Conservation (phyloP, 2,113 vertebrate species). For the Aptenodytes forsteri region DNA sequence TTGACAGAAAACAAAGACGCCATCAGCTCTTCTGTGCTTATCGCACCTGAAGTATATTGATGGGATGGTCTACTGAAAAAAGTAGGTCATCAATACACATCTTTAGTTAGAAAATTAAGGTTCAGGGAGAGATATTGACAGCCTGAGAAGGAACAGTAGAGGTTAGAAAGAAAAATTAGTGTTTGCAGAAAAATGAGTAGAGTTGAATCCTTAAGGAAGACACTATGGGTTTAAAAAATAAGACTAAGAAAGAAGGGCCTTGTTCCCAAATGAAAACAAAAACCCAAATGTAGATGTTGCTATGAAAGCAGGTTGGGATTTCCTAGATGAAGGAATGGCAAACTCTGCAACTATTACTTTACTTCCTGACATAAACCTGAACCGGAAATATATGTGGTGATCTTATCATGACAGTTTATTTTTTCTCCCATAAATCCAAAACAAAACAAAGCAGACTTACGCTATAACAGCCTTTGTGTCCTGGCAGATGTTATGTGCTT, state of each 20-base stretch:
- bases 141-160: not conserved
- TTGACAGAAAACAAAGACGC: not conserved
- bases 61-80: not conserved
- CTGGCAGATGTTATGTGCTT: not conserved
- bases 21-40: not conserved
- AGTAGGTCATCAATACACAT: not conserved
- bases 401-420: not conserved
- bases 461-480: not conserved
- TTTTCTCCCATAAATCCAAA: not conserved
- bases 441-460: not conserved
- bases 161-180: not conserved
- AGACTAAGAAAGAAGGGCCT: not conserved
- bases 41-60: not conserved
- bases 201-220: not conserved
- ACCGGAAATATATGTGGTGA: not conserved
- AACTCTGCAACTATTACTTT: not conserved
- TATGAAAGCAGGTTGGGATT: not conserved
- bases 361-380: not conserved
- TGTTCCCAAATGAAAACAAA: not conserved
- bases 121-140: not conserved
- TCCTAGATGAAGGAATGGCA: not conserved
- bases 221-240: not conserved
- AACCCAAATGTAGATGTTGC: not conserved
- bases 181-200: not conserved
- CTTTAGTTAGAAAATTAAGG: constrained; percentile 18